Evolutionary conservation across 2,797 vertebrate genomes (phyloP).

Genomic region (Ceyx erithaca): DNA sequence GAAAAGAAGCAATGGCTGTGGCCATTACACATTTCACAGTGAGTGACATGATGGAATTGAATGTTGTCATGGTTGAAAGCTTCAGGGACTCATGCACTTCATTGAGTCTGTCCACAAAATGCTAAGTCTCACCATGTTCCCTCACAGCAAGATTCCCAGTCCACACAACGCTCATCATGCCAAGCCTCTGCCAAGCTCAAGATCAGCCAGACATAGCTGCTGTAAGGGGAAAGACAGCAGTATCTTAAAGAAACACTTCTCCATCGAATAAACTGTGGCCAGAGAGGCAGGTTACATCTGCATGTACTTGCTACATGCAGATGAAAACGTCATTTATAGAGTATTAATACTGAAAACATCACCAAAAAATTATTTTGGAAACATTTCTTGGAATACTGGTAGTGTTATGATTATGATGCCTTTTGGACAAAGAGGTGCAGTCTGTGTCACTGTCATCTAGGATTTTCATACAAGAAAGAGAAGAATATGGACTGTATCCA

Average conservation of each 20-base stretch:
- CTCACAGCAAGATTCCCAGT: slow-evolving; percentile 36
- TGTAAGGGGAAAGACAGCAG: neutral
- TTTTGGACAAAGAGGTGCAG: neutral
- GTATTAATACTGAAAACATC: neutral
- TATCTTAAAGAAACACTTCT: neutral
- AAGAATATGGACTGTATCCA: neutral
- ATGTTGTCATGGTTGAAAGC: slow-evolving; percentile 29
- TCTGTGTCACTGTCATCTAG: neutral
- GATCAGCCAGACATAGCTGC: neutral
- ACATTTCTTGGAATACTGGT: neutral
- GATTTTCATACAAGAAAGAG: neutral
- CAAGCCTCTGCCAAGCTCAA: slow-evolving; percentile 6
- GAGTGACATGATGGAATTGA: slow-evolving; percentile 32
- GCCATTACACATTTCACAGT: neutral
- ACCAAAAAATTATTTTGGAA: neutral
- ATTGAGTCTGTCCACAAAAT: neutral
- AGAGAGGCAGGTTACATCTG: neutral
- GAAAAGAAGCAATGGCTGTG: neutral
- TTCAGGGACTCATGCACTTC: slow-evolving; percentile 23
- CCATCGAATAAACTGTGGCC: neutral
- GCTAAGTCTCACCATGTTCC: neutral
- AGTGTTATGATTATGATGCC: neutral
- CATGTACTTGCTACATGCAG: neutral
- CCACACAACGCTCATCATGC: neutral
- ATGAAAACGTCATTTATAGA: neutral